A percentile compares a stretch with the other conserved stretches of the same genome.
phyloP scores from a whole-genome alignment of 1,140 invertebrate species.

The Batillaria attramentaria region DNA sequence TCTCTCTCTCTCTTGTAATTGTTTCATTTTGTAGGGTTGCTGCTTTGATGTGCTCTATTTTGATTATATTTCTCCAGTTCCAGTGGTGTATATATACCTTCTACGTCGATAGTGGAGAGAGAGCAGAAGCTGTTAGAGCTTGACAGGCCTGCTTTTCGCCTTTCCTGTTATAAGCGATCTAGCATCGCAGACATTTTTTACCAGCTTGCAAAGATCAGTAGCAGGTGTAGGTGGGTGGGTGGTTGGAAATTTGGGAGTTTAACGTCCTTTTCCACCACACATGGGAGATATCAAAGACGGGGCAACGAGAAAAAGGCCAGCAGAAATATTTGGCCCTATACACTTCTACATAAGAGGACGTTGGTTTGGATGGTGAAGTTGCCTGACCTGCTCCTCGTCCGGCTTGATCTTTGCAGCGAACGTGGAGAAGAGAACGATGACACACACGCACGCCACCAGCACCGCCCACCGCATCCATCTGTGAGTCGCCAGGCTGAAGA shows the following conservation, averaged over 20 bases:
- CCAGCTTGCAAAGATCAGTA: not conserved
- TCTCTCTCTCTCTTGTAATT: no score
- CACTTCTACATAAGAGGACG: not conserved
- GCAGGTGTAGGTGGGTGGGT: not conserved
- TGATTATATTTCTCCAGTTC: no score
- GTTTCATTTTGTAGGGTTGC: no score
- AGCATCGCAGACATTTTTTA: not conserved
- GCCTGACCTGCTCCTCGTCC: conserved; percentile 59
- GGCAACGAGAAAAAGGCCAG: no score
- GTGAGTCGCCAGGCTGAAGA: conserved; percentile 49
- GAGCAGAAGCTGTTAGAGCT: no score
- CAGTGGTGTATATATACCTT: no score
- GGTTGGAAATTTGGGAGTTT: no score
- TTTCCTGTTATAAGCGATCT: not conserved
- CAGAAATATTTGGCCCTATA: not conserved
- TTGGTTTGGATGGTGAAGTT: not conserved
- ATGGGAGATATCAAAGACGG: no score
- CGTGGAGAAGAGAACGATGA: conserved; percentile 49
- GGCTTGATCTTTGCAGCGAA: conserved; percentile 52
- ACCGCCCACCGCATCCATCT: conserved; percentile 47
- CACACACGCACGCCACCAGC: conserved; percentile 39
- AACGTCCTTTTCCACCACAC: no score
- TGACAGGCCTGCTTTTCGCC: not conserved
- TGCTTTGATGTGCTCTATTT: no score
- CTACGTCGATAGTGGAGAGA: no score